A percentile compares a stretch with the other conserved stretches of the same genome.
Conservation (phyloP, 2,113 vertebrate species). For the Corvus hawaiiensis region DNA sequence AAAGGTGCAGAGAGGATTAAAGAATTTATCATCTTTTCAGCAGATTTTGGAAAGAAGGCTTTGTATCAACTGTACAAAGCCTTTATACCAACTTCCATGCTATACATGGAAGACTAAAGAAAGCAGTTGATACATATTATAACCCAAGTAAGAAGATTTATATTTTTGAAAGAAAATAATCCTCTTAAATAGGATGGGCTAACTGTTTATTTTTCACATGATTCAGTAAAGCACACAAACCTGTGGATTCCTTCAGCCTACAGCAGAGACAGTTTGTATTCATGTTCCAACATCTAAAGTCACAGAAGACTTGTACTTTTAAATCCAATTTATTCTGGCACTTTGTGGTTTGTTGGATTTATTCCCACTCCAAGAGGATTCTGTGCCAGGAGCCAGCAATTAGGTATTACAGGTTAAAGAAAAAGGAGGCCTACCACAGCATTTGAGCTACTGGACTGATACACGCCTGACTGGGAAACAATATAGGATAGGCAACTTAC, state of each 20-base stretch:
- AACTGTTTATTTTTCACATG: conserved; percentile 28
- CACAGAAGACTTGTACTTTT: conserved; percentile 29
- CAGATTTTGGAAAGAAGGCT: background rate
- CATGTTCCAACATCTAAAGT: conserved; percentile 17
- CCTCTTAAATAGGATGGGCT: background rate
- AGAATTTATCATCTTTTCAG: background rate
- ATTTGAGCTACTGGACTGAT: background rate
- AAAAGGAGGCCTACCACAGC: background rate
- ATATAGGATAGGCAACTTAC: background rate
- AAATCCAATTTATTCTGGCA: conserved; percentile 58
- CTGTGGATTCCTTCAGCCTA: conserved; percentile 30
- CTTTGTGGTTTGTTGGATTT: conserved; percentile 1
- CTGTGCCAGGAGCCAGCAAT: conserved; percentile 21
- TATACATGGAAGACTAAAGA: background rate
- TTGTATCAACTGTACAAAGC: background rate
- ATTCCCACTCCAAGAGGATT: conserved; percentile 22
- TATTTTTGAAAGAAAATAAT: background rate
- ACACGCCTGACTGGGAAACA: background rate
- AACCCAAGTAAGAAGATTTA: background rate
- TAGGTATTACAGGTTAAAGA: background rate
- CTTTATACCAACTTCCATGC: background rate
- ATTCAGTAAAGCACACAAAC: conserved; percentile 46
- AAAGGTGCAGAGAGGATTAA: background rate
- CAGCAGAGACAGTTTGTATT: conserved; percentile 26
- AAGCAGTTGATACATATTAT: background rate